A percentile compares a stretch with the other conserved stretches of the same genome.
phyloP scores from a whole-genome alignment of 2,888 invertebrate genomes.

The Dyspetes luteomarginatus region DNA sequence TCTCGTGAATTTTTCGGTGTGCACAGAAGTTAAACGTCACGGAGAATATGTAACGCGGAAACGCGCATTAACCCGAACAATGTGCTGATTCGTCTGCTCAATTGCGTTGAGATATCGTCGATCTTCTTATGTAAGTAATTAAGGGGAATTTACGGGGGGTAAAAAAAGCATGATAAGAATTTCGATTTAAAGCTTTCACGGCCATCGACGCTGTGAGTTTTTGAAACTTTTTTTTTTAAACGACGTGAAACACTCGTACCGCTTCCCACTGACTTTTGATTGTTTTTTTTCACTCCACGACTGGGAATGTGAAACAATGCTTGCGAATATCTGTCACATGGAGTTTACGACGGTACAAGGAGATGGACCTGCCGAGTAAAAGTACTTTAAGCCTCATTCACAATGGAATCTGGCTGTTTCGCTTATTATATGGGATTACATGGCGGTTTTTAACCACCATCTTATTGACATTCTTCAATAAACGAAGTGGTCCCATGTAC shows the following conservation, averaged over 20 bases:
- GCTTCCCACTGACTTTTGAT: slow-evolving; percentile 5
- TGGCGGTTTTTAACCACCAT: neutral
- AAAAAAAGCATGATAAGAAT: slow-evolving; percentile 27
- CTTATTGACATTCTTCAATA: neutral
- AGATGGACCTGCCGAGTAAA: neutral
- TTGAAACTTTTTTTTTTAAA: neutral
- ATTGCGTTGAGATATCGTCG: slow-evolving; percentile 79
- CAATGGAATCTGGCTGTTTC: neutral
- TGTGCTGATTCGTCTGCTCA: slow-evolving; percentile 79
- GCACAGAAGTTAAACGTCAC: neutral
- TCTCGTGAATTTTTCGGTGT: slow-evolving; percentile 13
- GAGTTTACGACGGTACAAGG: neutral
- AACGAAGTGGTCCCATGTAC: neutral
- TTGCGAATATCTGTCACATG: neutral
- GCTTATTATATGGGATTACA: neutral
- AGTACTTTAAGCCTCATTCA: neutral
- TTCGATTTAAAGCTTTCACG: neutral
- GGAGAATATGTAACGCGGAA: slow-evolving; percentile 23
- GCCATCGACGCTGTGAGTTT: slow-evolving; percentile 22
- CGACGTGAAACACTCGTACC: neutral
- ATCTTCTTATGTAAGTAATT: slow-evolving; percentile 67
- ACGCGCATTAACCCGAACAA: slow-evolving; percentile 62
- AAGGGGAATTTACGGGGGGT: neutral
- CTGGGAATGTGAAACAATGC: neutral
- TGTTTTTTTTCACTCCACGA: neutral